Conservation (phyloP, 1,140 invertebrate genomes). For the Trissolcus basalis region DNA sequence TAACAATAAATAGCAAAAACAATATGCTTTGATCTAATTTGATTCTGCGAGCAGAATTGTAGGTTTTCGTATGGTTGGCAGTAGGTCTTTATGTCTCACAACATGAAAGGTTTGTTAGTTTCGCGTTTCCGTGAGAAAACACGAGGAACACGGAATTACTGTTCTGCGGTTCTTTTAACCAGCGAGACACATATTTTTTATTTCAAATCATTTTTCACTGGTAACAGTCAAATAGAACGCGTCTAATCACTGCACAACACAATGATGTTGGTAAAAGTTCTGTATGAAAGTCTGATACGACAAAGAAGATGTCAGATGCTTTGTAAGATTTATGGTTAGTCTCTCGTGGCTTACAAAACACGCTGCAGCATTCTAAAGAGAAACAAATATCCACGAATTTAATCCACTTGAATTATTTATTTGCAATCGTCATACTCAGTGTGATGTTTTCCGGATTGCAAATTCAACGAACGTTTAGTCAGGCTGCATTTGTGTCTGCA, state of each 20-base stretch:
- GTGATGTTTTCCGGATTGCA: neutral
- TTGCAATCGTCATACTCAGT: slow-evolving; percentile 7
- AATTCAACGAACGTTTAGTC: neutral
- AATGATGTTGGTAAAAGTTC: slow-evolving; percentile 31
- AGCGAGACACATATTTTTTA: neutral
- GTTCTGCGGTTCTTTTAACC: neutral
- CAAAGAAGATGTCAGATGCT: slow-evolving; percentile 44
- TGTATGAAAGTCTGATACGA: slow-evolving; percentile 28
- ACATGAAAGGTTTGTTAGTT: slow-evolving; percentile 5
- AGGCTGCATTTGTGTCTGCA: no score
- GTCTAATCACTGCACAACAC: slow-evolving; percentile 29
- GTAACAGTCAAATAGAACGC: slow-evolving; percentile 1
- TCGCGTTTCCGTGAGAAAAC: neutral
- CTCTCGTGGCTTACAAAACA: slow-evolving; percentile 27
- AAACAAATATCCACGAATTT: slow-evolving; percentile 37
- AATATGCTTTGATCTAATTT: slow-evolving; percentile 12
- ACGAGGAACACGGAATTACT: neutral
- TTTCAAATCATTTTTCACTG: neutral
- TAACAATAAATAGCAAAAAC: slow-evolving; percentile 12
- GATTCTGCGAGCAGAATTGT: slow-evolving; percentile 8
- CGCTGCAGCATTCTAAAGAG: slow-evolving; percentile 19
- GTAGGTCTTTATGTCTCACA: slow-evolving; percentile 4
- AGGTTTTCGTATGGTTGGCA: slow-evolving; percentile 6
- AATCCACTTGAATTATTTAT: slow-evolving; percentile 27
- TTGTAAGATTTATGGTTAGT: slow-evolving; percentile 43